phyloP scores from a whole-genome alignment of 2,888 invertebrate genomes.

The Sphinx pinastri region DNA sequence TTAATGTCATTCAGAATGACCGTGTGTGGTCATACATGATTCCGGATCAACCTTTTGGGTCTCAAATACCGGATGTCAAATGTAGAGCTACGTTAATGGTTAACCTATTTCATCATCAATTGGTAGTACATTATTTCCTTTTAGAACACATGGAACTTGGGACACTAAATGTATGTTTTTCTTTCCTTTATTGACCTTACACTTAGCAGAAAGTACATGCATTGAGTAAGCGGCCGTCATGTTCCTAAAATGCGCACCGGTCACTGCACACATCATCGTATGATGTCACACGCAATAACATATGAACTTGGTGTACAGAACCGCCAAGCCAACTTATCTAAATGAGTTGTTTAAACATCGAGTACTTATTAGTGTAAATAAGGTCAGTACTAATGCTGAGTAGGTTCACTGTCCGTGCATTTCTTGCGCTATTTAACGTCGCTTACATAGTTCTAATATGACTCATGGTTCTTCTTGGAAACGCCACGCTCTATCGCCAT shows the following conservation, averaged over 20 bases:
- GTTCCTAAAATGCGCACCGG: background rate
- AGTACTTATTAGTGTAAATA: slow-evolving; percentile 43
- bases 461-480: slow-evolving; percentile 46
- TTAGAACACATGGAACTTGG: no score
- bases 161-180: background rate
- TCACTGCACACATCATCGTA: slow-evolving; percentile 1
- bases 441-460: slow-evolving; percentile 52
- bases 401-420: slow-evolving; percentile 54
- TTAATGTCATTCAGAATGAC: background rate
- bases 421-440: slow-evolving; percentile 38
- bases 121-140: background rate
- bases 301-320: slow-evolving; percentile 29
- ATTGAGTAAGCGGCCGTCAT: background rate
- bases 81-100: background rate
- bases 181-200: background rate
- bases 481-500: slow-evolving; percentile 24
- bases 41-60: background rate
- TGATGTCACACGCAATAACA: slow-evolving; percentile 16
- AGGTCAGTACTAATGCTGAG: slow-evolving; percentile 48
- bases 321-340: slow-evolving; percentile 38
- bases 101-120: background rate
- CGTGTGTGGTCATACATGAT: slow-evolving; percentile 15
- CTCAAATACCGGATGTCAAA: background rate
- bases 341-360: slow-evolving; percentile 42
- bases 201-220: background rate